phyloP scores from a whole-genome alignment of 1,140 invertebrate species.

The Halictus rubicundus region DNA sequence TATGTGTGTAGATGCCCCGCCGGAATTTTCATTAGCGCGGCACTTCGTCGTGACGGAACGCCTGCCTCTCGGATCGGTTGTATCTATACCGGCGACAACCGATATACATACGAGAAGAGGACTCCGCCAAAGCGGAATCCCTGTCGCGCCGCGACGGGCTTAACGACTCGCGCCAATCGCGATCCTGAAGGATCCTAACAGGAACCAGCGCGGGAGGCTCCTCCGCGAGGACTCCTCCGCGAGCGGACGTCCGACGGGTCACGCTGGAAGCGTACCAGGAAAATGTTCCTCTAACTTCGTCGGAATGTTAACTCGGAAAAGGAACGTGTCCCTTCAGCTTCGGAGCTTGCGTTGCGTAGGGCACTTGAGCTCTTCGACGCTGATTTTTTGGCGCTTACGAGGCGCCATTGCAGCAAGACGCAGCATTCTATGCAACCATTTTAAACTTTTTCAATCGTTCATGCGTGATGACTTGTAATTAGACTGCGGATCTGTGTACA shows the following conservation, averaged over 20 bases:
- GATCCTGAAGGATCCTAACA: not conserved
- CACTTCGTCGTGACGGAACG: slow-evolving; percentile 75
- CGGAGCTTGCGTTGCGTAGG: not conserved
- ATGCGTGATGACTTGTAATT: too few relatives aligned
- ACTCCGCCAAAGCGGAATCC: slow-evolving; percentile 8
- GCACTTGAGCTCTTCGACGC: too few relatives aligned
- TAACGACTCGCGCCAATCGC: slow-evolving; percentile 30
- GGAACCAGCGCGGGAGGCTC: too few relatives aligned
- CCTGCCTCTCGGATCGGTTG: slow-evolving; percentile 60
- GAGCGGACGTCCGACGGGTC: not conserved
- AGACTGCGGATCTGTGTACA: too few relatives aligned
- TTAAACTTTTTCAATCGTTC: too few relatives aligned
- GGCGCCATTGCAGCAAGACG: too few relatives aligned
- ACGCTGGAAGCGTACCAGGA: not conserved
- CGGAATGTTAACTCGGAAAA: slow-evolving; percentile 1
- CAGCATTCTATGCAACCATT: too few relatives aligned
- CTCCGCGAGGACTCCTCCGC: not conserved
- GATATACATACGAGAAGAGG: slow-evolving; percentile 24
- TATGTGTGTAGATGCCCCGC: slow-evolving; percentile 61
- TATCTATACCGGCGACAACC: slow-evolving; percentile 58
- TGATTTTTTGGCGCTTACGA: too few relatives aligned
- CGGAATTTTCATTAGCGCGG: slow-evolving; percentile 77
- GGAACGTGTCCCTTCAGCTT: not conserved
- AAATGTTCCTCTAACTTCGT: not conserved
- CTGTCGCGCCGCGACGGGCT: not conserved